Percentiles rank a stretch among this genome's conserved stretches.
Evolutionary conservation across 2,797 vertebrate species (phyloP).

Genomic region (Vultur gryphus): DNA sequence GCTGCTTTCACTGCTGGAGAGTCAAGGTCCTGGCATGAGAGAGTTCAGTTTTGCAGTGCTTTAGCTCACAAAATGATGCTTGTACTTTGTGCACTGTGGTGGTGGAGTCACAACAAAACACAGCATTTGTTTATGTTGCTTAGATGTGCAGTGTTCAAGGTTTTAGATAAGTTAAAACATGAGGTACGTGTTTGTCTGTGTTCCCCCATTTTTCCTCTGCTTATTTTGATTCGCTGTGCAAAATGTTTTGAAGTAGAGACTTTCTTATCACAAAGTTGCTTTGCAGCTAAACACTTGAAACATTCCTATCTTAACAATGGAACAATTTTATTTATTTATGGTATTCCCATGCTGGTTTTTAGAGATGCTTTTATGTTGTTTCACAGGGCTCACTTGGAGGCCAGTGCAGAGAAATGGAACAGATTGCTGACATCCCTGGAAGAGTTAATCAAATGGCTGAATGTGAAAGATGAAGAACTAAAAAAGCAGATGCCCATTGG

Average conservation of each 20-base stretch:
- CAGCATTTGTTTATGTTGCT: neutral
- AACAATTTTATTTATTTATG: neutral
- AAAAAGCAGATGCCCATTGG: conserved; percentile 94
- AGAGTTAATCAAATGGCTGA: conserved; percentile 94
- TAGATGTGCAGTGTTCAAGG: neutral
- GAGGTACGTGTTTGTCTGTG: neutral
- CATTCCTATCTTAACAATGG: neutral
- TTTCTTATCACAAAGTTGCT: neutral
- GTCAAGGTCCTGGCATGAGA: neutral
- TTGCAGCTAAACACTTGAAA: neutral
- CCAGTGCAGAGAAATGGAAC: conserved; percentile 93
- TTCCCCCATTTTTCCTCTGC: neutral
- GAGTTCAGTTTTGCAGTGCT: neutral
- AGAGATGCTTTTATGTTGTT: neutral
- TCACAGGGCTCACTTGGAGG: conserved; percentile 91
- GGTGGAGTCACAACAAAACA: neutral
- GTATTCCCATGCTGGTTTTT: neutral
- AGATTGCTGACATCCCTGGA: conserved; percentile 87
- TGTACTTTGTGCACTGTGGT: neutral
- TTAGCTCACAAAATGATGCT: neutral
- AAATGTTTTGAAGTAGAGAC: neutral
- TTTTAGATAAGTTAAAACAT: neutral
- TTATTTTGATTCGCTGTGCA: neutral
- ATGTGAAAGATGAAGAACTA: conserved; percentile 91
- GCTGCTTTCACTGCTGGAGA: neutral